phyloP scores from a whole-genome alignment of 2,888 invertebrate species.

The Formica aserva region DNA sequence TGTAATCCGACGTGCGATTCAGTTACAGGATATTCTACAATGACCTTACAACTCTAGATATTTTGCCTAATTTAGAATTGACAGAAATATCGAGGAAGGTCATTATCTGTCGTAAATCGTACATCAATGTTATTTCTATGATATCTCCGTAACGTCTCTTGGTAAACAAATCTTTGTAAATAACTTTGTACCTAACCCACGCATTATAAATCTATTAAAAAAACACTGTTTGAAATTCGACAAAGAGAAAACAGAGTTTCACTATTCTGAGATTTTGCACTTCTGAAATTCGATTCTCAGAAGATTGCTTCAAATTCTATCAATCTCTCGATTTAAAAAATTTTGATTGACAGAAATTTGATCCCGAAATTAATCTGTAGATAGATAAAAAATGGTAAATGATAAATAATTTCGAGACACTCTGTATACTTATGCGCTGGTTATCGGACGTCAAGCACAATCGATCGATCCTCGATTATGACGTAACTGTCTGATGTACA shows the following conservation, averaged over 20 bases:
- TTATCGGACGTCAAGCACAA: conserved; percentile 8
- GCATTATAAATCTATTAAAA: not conserved
- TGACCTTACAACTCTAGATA: conserved; percentile 29
- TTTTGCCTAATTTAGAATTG: conserved; percentile 18
- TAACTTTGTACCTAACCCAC: not conserved
- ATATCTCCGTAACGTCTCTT: not conserved
- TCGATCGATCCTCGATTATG: conserved; percentile 42
- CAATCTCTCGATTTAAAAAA: not conserved
- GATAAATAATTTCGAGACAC: not conserved
- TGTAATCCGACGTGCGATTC: not conserved
- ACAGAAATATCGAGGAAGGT: conserved; percentile 2
- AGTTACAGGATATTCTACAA: not conserved
- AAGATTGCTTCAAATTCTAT: not conserved
- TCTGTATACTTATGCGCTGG: not conserved
- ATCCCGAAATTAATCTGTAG: not conserved
- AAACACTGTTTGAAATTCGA: not conserved
- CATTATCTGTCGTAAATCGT: not conserved
- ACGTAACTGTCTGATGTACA: conserved; percentile 5
- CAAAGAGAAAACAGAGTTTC: not conserved
- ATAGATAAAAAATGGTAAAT: not conserved
- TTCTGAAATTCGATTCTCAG: not conserved
- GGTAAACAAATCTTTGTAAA: not conserved
- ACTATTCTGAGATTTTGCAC: not conserved
- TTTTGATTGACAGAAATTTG: not conserved
- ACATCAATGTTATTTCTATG: not conserved